phyloP scores from a whole-genome alignment of 2,113 vertebrate species.

The Muntiacus muntjak region DNA sequence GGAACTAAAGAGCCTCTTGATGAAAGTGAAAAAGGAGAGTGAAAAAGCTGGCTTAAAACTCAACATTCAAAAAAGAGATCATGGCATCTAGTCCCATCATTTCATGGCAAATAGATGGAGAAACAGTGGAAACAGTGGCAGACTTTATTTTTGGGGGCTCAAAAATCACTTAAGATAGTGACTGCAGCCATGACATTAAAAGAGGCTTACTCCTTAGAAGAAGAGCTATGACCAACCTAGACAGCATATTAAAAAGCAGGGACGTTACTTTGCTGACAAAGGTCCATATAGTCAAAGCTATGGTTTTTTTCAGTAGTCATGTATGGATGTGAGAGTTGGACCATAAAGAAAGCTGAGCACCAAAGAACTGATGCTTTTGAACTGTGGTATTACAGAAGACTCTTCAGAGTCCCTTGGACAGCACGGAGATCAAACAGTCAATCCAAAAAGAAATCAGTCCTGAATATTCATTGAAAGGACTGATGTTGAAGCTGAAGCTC shows the following conservation, averaged over 20 bases:
- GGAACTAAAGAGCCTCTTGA: background rate
- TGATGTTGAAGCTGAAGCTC: background rate
- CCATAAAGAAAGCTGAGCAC: background rate
- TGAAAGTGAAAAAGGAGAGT: background rate
- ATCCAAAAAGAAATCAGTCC: background rate
- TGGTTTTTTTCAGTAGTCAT: background rate
- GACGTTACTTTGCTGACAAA: background rate
- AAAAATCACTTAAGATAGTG: background rate
- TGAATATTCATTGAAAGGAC: background rate
- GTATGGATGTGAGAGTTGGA: background rate
- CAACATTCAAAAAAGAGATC: background rate
- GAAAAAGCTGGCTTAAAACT: background rate
- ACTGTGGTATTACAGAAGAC: background rate
- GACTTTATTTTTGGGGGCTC: background rate
- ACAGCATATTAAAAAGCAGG: background rate
- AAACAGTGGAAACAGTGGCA: background rate
- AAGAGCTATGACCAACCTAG: background rate
- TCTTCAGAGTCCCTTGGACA: background rate
- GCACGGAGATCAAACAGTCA: background rate
- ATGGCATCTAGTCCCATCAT: background rate
- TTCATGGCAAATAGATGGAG: background rate
- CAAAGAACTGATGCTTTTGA: background rate
- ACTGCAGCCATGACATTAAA: background rate
- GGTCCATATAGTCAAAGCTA: background rate
- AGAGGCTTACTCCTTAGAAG: background rate